A percentile compares a stretch with the other conserved stretches of the same genome.
These are phyloP conservation scores for Gallinago stenura DNA, from an alignment of 2,797 vertebrate genomes.

Conservation along the genomic window DNA sequence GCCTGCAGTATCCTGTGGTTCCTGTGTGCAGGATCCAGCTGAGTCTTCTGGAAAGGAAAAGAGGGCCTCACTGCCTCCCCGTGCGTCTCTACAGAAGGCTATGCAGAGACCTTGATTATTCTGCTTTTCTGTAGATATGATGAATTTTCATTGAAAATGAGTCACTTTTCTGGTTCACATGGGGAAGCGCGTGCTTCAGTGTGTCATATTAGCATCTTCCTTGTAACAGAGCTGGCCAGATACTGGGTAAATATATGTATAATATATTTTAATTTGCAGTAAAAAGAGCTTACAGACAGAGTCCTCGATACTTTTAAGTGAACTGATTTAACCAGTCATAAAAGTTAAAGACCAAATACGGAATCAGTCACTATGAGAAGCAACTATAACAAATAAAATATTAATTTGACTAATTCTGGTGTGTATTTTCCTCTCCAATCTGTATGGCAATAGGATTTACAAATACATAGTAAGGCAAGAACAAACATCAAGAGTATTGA, in stretches of 20 bases:
- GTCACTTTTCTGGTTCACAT: not conserved
- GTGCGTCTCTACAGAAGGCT: not conserved
- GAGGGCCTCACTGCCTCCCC: not conserved
- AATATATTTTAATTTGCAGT: not conserved
- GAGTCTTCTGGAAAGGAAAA: conserved; percentile 44
- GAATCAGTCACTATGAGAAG: not conserved
- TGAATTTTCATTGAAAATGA: conserved; percentile 41
- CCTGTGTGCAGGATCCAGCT: conserved; percentile 35
- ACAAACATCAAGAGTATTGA: conserved; percentile 40
- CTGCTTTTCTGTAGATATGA: conserved; percentile 25
- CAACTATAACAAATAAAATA: conserved; percentile 27
- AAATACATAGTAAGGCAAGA: conserved; percentile 1
- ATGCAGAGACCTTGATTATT: conserved; percentile 35
- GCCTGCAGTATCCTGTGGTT: conserved; percentile 8
- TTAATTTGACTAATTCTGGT: conserved; percentile 45
- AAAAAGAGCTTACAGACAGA: not conserved
- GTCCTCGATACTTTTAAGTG: not conserved
- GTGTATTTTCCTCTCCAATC: not conserved
- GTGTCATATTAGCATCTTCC: not conserved
- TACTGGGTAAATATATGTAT: not conserved
- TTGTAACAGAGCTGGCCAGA: not conserved
- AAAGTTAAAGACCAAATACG: not conserved
- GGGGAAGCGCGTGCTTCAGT: not conserved
- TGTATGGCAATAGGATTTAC: conserved; percentile 30
- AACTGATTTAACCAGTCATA: not conserved